phyloP scores from a whole-genome alignment of 2,113 vertebrate genomes.

The Tringa solitaria region DNA sequence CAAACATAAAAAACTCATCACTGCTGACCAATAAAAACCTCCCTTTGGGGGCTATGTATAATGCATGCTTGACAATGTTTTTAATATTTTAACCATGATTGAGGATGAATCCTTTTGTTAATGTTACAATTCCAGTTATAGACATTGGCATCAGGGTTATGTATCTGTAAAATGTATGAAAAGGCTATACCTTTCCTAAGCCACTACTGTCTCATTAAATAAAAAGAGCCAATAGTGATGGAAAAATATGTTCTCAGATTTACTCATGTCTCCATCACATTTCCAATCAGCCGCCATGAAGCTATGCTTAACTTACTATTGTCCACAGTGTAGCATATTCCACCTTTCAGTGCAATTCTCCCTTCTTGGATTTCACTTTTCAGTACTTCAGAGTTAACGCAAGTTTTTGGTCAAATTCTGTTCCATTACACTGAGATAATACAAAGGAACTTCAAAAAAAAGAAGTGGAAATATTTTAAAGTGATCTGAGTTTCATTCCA shows the following conservation, averaged over 20 bases:
- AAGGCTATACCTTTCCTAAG: not conserved
- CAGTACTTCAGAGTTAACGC: not conserved
- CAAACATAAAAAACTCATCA: not conserved
- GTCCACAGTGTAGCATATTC: not conserved
- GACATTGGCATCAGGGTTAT: not conserved
- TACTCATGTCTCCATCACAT: not conserved
- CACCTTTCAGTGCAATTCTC: not conserved
- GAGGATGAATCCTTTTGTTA: not conserved
- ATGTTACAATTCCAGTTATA: not conserved
- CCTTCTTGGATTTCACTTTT: not conserved
- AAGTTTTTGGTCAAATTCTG: not conserved
- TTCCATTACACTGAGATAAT: not conserved
- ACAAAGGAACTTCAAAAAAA: not conserved
- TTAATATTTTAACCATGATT: not conserved
- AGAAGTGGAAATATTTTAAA: not conserved
- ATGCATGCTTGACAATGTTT: not conserved
- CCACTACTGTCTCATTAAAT: not conserved
- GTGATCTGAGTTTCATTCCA: not conserved
- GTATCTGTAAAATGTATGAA: not conserved
- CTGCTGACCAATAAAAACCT: not conserved
- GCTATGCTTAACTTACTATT: rapidly evolving
- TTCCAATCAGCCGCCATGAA: not conserved
- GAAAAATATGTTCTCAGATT: not conserved
- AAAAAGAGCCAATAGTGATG: not conserved
- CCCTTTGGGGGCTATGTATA: not conserved